These are phyloP conservation scores for Drosophila tanythrix DNA, from an alignment of 2,888 invertebrate species.

Conservation along the genomic window DNA sequence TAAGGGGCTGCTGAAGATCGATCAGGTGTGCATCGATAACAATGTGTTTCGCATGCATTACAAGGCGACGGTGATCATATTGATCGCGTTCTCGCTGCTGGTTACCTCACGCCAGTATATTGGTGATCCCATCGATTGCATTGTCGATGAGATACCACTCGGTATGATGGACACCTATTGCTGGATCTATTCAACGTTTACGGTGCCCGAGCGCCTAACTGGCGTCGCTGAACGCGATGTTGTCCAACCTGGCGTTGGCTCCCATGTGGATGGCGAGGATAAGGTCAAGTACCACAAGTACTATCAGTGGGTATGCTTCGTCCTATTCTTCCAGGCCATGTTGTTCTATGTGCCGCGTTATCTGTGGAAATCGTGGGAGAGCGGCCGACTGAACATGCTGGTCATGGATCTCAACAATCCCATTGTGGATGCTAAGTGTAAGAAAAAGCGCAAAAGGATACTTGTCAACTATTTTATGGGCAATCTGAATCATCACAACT, in stretches of 20 bases:
- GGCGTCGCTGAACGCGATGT: constrained; percentile 93
- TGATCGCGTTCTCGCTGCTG: constrained; percentile 96
- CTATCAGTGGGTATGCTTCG: constrained; percentile 98
- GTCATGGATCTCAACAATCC: constrained; percentile 95
- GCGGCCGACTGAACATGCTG: constrained; percentile 95
- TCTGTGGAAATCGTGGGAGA: constrained; percentile 97
- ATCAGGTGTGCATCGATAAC: constrained; percentile 96
- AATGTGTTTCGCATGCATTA: constrained; percentile 97
- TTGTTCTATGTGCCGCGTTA: constrained; percentile 96
- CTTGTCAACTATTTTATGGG: constrained; percentile 92
- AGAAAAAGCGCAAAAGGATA: constrained; percentile 92
- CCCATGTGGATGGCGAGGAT: constrained; percentile 92
- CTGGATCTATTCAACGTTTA: constrained; percentile 96
- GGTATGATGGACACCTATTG: constrained; percentile 97
- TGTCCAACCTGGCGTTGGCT: constrained; percentile 92
- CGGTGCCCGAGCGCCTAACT: constrained; percentile 92
- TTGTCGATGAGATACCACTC: constrained; percentile 95
- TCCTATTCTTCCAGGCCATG: constrained; percentile 95
- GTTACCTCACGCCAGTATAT: constrained; percentile 98
- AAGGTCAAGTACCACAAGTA: constrained; percentile 96
- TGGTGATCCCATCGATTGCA: constrained; percentile 98
- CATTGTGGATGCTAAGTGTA: constrained; percentile 92
- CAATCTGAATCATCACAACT: constrained; percentile 94
- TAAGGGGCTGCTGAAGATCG: constrained; percentile 95
- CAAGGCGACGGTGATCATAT: constrained; percentile 95